Conservation (phyloP, 92 coral and sea anemone species). For the Zoanthus sansibaricus region DNA sequence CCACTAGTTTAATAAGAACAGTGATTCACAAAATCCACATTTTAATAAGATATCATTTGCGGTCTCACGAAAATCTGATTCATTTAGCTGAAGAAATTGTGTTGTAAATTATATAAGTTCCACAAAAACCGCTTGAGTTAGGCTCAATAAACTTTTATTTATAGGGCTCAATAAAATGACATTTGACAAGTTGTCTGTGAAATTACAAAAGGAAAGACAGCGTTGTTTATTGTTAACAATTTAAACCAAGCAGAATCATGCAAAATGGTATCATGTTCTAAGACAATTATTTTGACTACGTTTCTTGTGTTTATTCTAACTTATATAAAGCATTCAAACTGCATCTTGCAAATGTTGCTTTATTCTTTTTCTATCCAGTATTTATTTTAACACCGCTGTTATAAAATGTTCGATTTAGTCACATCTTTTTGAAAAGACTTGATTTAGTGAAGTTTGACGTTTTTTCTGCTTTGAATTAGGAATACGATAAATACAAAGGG, state of each 20-base stretch:
- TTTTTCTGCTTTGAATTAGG: conserved; percentile 9
- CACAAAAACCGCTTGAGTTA: neutral
- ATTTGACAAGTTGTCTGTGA: conserved; percentile 9
- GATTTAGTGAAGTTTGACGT: no score
- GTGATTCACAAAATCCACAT: neutral
- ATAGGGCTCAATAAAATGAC: neutral
- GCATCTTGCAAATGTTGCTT: neutral
- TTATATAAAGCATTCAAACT: neutral
- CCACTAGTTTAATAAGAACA: neutral
- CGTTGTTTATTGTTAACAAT: conserved; percentile 18
- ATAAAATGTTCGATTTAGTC: neutral
- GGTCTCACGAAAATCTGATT: conserved; percentile 9
- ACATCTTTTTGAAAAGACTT: neutral
- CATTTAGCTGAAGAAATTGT: neutral
- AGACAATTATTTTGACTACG: neutral
- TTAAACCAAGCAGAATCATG: conserved; percentile 9
- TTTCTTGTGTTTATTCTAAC: neutral
- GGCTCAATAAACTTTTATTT: neutral
- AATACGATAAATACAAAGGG: conserved; percentile 6
- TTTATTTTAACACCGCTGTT: neutral
- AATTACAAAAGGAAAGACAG: neutral
- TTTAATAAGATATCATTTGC: neutral
- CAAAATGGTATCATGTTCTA: neutral
- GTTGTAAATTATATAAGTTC: neutral
- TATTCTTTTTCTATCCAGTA: neutral